Evolutionary conservation across 2,888 invertebrate species (phyloP), one percentile per base, ranked within the genome.

Genomic region (Nemoura dubitans): DNA sequence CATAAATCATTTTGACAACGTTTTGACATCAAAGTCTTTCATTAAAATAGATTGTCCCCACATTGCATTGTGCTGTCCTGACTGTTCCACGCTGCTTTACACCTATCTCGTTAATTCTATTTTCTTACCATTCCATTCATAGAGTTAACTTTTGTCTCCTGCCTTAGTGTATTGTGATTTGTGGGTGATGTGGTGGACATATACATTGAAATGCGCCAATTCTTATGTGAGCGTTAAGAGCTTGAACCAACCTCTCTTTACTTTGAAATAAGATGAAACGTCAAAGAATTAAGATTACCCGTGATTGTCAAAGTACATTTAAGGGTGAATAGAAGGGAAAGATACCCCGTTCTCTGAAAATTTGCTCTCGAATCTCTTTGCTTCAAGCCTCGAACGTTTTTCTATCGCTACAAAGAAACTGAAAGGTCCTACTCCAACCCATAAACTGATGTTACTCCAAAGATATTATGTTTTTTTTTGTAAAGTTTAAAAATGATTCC

Each of bases 51-150:
- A 59, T 59, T 59, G 59, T 59, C 59, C 6, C 21, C 59, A 59
- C 59, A 59, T 21, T 59, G 59, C 14, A 59, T 59, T 59, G 59
- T 59, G 59, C 59, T 59, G 3, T 59, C 10, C 14, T 14, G 21
- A 1, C 16, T 59, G 3, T 59, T 21, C 21, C 10, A 21, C 2
- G 59, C 14, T 21, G 21, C 59, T 59, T 21, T 59, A 21, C 59
- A 59, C 14, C 59, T 14, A 59, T 59, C 59, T 59, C 59, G 59
- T 59, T 59, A 59, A 59, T 59, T 59, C 59, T 21, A 21, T 59
- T 59, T 59, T 59, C 59, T 59, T 59, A 59, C 59, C 59, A 59
- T 59, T 59, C 59, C 59, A 59, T 59, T 59, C 59, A 59, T 14
- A 16, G 59, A 14, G 59, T 59, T 21, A 59, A 59, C 59, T 59